phyloP scores from a whole-genome alignment of 1,140 invertebrate species.

The Anagrus nilaparvatae region DNA sequence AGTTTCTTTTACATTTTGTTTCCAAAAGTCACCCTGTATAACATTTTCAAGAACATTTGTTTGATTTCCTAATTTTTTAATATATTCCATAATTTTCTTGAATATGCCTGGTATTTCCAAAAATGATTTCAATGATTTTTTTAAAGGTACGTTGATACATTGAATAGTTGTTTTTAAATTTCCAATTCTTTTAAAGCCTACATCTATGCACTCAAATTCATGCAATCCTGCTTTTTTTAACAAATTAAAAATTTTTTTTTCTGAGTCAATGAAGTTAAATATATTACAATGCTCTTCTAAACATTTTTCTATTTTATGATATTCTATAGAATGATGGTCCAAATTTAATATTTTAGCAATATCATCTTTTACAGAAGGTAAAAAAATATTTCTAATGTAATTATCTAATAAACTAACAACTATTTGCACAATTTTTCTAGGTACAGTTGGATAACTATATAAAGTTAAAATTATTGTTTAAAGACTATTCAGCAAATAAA shows the following conservation, averaged over 20 bases:
- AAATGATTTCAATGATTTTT: slow-evolving; percentile 5
- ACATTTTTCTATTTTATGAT: too few relatives aligned
- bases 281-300: background rate
- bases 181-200: background rate
- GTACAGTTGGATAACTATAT: slow-evolving; percentile 8
- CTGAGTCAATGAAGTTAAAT: slow-evolving; percentile 4
- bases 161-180: slow-evolving; percentile 1
- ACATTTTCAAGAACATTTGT: slow-evolving; percentile 7
- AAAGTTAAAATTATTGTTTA: slow-evolving; percentile 7
- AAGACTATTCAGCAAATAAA: slow-evolving; percentile 3
- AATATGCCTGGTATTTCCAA: slow-evolving; percentile 5
- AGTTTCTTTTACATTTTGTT: too few relatives aligned
- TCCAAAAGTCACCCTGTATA: slow-evolving; percentile 10
- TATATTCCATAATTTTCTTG: slow-evolving; percentile 5
- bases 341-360: slow-evolving; percentile 6
- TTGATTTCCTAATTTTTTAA: slow-evolving; percentile 2
- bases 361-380: slow-evolving; percentile 1
- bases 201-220: too few relatives aligned
- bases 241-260: slow-evolving; percentile 6
- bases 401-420: slow-evolving; percentile 3
- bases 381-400: slow-evolving; percentile 5
- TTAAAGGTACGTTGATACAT: background rate
- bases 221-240: slow-evolving; percentile 6
- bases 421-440: slow-evolving; percentile 6
- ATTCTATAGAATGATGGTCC: too few relatives aligned